Base-by-base conservation (phyloP, 2,797 vertebrate genomes). In the Microctenopoma steveboyesi region DNA sequence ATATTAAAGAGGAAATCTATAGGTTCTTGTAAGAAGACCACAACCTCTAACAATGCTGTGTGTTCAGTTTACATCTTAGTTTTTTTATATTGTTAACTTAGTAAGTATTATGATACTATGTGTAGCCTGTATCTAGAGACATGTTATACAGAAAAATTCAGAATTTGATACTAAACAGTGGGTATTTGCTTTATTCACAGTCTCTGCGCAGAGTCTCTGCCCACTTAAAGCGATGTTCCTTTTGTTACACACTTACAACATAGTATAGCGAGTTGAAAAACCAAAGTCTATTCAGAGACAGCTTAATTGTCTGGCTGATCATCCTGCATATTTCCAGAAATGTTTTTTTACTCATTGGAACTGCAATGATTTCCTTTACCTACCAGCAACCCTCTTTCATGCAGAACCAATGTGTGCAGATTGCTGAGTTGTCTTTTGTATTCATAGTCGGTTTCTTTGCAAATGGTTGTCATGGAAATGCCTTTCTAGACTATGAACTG, bases 401-500 rank as follows among this genome's bases (percentile, higher is more conserved):
- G 67, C 66, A 68, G 74, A 89, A 82, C 74, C 61, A 73, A 68
- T 80, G 71, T 84, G 72, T 76, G 71, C 77, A 75, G 72, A 85
- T 86, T 86, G 83, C 64, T 33, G 57, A 83, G 75, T 78, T 86
- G 79, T 86, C 72, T 62, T 56, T 43, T 47, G 61, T 52, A 78
- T 89, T 88, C 79, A 81, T 27, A 79, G 63, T 85, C 74, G 72
- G 79, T 86, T 71, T 74, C 64, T 74, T 72, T 51, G 83, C 60
- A 83, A 87, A 78, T 57, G 61, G 84, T 90, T 93, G 85, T 91
- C 87, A 90, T 91, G 81, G 85, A 91, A 92, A 92, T 88, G 43
- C 62, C 77, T 86, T 79, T 77, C 56, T 60, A 59, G 71, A 72
- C 70, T 47, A 63, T 76, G 82, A 83, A 78, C 83, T 86, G 82